Percentiles rank a stretch among this genome's conserved stretches.
Evolutionary conservation across 2,113 vertebrate species (phyloP).

Genomic region (Zosterops pallidus): DNA sequence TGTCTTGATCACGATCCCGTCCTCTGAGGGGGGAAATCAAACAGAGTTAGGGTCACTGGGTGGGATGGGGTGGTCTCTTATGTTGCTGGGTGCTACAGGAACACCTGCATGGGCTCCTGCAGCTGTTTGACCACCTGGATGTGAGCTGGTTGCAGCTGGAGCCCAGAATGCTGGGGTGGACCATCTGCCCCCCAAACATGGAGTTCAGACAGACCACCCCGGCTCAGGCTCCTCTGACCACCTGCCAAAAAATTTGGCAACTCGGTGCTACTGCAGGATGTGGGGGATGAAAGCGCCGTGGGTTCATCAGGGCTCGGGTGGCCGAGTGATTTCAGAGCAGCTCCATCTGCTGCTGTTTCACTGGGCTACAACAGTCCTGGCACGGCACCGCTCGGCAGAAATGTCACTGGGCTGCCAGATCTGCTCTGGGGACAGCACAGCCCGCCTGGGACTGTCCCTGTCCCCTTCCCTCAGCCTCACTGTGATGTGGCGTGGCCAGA

Average conservation of each 20-base stretch:
- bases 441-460: background rate
- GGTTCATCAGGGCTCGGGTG: rapidly evolving
- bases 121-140: background rate
- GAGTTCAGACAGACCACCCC: background rate
- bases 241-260: too few species aligned
- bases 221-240: rapidly evolving
- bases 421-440: rapidly evolving
- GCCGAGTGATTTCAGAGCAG: background rate
- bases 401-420: rapidly evolving
- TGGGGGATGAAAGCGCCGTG: rapidly evolving
- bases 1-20: conserved; percentile 62
- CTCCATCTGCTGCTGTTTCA: background rate
- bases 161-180: rapidly evolving
- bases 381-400: rapidly evolving
- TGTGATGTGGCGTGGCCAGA: rapidly evolving
- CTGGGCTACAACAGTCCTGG: background rate
- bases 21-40: background rate
- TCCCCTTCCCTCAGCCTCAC: background rate
- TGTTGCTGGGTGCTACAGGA: background rate
- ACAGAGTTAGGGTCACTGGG: rapidly evolving
- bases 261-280: rapidly evolving
- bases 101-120: background rate
- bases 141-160: background rate
- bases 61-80: rapidly evolving
- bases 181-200: rapidly evolving